A percentile compares a stretch with the other conserved stretches of the same genome.
Evolutionary conservation across 53 echinoderm and acorn worm genomes (phyloP).

Genomic region (Zoroaster sp.): DNA sequence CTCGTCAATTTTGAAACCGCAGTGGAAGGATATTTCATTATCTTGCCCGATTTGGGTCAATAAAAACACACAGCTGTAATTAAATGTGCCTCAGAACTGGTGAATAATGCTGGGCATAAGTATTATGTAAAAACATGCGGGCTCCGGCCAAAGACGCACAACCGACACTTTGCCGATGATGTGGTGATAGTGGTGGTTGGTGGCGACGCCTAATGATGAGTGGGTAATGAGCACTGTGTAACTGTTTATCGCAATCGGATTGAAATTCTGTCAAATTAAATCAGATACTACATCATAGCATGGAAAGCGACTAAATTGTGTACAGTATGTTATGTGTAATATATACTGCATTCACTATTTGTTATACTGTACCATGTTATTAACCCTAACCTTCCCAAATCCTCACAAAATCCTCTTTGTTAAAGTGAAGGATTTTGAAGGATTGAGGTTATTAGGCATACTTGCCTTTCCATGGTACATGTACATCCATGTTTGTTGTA

Average conservation of each 20-base stretch:
- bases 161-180: not conserved
- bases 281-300: no score
- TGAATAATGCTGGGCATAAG: not conserved
- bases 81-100: conserved; percentile 50
- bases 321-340: no score
- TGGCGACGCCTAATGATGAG: not conserved
- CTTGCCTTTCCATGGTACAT: no score
- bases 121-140: not conserved
- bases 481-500: no score
- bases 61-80: conserved; percentile 41
- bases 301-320: no score
- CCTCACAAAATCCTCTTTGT: no score
- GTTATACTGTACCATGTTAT: no score
- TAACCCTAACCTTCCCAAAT: no score
- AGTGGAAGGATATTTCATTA: conserved; percentile 46
- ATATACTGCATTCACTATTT: no score
- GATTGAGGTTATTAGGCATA: no score
- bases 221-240: not conserved
- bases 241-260: conserved; percentile 9
- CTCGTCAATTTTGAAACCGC: conserved; percentile 14
- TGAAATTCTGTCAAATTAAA: conserved; percentile 42
- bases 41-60: conserved; percentile 36
- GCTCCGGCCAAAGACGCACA: not conserved
- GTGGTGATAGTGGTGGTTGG: conserved; percentile 6
- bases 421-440: no score